These are phyloP conservation scores for Zaprionus vittiger DNA, from an alignment of 1,140 invertebrate genomes.

Conservation along the genomic window DNA sequence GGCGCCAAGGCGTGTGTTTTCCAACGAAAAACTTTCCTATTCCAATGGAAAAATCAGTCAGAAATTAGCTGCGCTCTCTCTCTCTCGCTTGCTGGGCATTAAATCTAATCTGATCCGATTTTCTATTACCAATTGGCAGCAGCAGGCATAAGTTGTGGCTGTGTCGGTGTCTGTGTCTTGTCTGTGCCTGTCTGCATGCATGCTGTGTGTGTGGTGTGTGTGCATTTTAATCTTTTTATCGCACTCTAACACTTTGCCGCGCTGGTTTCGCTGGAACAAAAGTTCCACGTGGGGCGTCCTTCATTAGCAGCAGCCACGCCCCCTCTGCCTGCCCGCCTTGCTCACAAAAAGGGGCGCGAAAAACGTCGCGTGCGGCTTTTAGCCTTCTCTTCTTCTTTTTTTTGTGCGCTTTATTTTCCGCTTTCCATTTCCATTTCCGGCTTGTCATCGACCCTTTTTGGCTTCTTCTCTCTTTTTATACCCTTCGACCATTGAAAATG, in stretches of 20 bases:
- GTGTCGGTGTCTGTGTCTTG: constrained; percentile 8
- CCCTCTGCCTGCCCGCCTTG: not conserved
- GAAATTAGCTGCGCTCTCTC: constrained; percentile 64
- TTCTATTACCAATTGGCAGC: constrained; percentile 75
- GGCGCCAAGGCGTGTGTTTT: constrained; percentile 36
- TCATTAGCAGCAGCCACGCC: constrained; percentile 41
- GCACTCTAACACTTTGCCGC: constrained; percentile 72
- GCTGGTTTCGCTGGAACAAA: constrained; percentile 49
- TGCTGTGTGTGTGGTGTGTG: constrained; percentile 23
- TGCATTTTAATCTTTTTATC: constrained; percentile 82
- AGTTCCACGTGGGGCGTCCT: constrained; percentile 47
- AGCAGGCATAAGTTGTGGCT: not conserved
- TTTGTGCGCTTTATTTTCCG: constrained; percentile 13
- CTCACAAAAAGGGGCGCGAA: constrained; percentile 48
- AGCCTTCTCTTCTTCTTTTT: constrained; percentile 33
- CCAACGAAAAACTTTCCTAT: constrained; percentile 32
- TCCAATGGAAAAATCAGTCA: constrained; percentile 71
- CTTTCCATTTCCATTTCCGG: constrained; percentile 40
- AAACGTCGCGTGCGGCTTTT: constrained; percentile 75
- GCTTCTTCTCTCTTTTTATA: not conserved
- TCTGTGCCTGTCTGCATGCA: constrained; percentile 18
- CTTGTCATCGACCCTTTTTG: constrained; percentile 72
- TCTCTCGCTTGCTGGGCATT: constrained; percentile 57
- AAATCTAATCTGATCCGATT: constrained; percentile 82
- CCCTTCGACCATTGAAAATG: too few relatives aligned